Conservation (phyloP, 2,797 vertebrate species). For the Champsocephalus esox region DNA sequence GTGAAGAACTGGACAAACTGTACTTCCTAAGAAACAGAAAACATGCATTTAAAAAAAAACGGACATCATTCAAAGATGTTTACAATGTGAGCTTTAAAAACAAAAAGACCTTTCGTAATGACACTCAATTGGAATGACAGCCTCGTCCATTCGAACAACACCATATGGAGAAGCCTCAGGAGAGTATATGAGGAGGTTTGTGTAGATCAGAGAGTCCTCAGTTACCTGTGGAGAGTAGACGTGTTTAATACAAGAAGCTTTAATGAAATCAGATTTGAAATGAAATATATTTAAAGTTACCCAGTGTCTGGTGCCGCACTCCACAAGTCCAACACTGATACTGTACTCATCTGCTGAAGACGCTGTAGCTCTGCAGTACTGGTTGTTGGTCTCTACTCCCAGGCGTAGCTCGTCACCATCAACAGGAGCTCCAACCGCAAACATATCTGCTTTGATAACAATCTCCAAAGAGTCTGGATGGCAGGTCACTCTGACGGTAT, state of each 20-base stretch:
- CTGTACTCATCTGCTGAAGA: constrained; percentile 66
- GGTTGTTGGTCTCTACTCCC: constrained; percentile 50
- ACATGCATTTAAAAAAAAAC: background rate
- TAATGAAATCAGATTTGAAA: fast-evolving
- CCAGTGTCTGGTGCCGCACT: constrained; percentile 81
- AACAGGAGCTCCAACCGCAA: constrained; percentile 68
- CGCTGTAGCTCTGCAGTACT: constrained; percentile 57
- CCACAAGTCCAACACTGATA: constrained; percentile 62
- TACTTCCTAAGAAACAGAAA: constrained; percentile 69
- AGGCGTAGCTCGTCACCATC: constrained; percentile 68
- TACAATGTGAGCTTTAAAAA: fast-evolving
- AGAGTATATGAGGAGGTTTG: constrained; percentile 79
- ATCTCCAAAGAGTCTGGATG: constrained; percentile 75
- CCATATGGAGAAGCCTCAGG: constrained; percentile 65
- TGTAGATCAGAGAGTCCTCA: constrained; percentile 75
- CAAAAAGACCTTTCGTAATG: constrained; percentile 76
- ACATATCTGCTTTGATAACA: constrained; percentile 75
- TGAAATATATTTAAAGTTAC: constrained; percentile 50
- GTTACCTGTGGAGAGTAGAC: constrained; percentile 69
- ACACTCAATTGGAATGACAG: constrained; percentile 81
- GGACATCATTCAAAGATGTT: fast-evolving
- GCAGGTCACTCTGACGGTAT: constrained; percentile 73
- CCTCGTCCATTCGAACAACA: constrained; percentile 77
- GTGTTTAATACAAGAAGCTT: background rate
- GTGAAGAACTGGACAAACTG: constrained; percentile 71